Conservation (phyloP, 1,140 invertebrate species). For the Eupeodes corollae region DNA sequence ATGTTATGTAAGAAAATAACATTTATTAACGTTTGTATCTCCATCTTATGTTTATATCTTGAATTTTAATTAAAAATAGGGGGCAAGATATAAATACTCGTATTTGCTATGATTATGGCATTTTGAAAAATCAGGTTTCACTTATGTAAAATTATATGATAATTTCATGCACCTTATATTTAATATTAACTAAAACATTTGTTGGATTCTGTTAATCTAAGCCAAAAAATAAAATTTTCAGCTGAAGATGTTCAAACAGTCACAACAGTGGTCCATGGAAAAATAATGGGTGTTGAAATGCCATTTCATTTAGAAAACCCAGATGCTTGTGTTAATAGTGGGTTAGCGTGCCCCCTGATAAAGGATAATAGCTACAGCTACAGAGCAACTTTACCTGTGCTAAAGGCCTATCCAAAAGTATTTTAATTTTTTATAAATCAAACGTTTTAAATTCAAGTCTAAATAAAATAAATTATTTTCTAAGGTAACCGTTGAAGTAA, state of each 20-base stretch:
- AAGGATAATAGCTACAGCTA: conserved; percentile 47
- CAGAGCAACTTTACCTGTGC: conserved; percentile 45
- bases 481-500: conserved; percentile 51
- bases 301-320: conserved; percentile 57
- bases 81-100: no score
- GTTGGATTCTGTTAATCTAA: not conserved
- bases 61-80: conserved; percentile 4
- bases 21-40: not conserved
- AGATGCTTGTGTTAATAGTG: conserved; percentile 52
- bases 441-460: conserved; percentile 5
- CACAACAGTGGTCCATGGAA: conserved; percentile 54
- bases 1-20: conserved; percentile 41
- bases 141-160: no score
- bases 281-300: conserved; percentile 53
- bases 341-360: conserved; percentile 54
- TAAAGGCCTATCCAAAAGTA: conserved; percentile 53
- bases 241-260: conserved; percentile 31
- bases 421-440: conserved; percentile 8
- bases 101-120: no score
- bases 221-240: conserved; percentile 5
- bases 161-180: not conserved
- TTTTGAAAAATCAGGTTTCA: no score
- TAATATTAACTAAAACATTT: not conserved
- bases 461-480: conserved; percentile 17
- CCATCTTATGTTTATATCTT: not conserved